Evolutionary conservation across 2,797 vertebrate genomes (phyloP), one percentile per base, ranked within the genome.

Genomic region (Enteromius viviparus): DNA sequence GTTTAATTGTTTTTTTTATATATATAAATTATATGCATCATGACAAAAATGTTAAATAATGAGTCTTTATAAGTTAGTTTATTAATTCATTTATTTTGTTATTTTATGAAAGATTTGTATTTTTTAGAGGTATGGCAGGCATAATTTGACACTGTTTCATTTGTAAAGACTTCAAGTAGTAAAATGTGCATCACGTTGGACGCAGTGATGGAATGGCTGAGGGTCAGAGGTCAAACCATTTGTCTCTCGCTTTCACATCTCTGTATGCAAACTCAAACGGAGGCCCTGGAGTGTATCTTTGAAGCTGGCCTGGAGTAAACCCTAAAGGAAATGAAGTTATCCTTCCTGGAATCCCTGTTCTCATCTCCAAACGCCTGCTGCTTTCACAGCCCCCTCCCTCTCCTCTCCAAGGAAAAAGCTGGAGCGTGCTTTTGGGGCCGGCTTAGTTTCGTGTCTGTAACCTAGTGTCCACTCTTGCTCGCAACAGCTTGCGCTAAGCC

Each of bases 401-500:
- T 88, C 86, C 81, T 85, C 91, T 88, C 87, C 84, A 66, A 90
- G 89, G 92, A 90, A 85, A 85, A 81, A 4, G 70, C 49, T 47
- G 84, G 85, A 60, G 40, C 66, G 80, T 84, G 76, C 76, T 81
- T 71, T 85, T 81, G 55, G 70, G n/a, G 37, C 76, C 77, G 49
- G 80, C 81, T 90, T 87, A 86, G 85, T 82, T 71, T 86, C 82
- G 80, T 15, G 89, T 91, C 91, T 87, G 89, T 80, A 85, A 91
- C 86, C 89, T 42, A 88, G 89, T 86, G 90, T 93, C 92, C 86
- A 88, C 90, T 90, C 89, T 86, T 83, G 89, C 87, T 91, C 93
- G 95, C 90, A 93, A 94, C 95, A 96, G 95, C 95, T 96, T 95
- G 94, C 88, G 0, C 84, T 95, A 96, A 96, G 92, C 92, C 93